Evolutionary conservation across 2,797 vertebrate genomes (phyloP), one percentile per base, ranked within the genome.

Genomic region (Harpagifer antarcticus): DNA sequence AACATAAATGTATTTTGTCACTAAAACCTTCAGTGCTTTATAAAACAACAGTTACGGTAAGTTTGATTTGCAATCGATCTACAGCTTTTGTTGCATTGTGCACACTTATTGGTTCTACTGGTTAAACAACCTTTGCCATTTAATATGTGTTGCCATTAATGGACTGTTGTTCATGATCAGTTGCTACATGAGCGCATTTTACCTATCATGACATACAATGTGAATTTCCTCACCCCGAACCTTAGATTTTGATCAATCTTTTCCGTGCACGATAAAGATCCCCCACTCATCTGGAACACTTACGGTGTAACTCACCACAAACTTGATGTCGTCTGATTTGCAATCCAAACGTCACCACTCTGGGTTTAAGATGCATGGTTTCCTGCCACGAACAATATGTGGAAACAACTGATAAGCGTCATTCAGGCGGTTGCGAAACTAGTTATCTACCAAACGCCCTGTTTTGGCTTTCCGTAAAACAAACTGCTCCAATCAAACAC

Each of bases 391-490:
- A 47, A 40, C 19, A 0, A 11, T n/a, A 12, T 37, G 43, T 23
- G 63, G 75, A 86, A 86, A 88, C 23, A 13, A 11, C 14, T n/a
- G 85, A 83, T 89, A 79, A 77, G 49, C 55, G 76, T 80, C 68
- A 44, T 43, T 19, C 47, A 10, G 27, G 27, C 27, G 27, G 27
- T 37, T 37, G 33, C 8, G 43, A 43, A 67, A 40, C 15, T 5
- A 5, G 5, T 49, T 68, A 50, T 56, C 37, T 43, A 1, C 13
- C 9, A n/a, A 68, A 37, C 43, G 8, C 9, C 17, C 0, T 49
- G 1, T 50, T 55, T 67, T 40, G 14, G 50, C 9, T 50, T 60
- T 63, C 37, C 0, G 0, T 19, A 68, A 0, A 7, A 15, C 42
- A 10, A 17, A 47, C 23, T 65, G 47, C 20, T 47, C 11, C 0